phyloP scores from a whole-genome alignment of 2,888 invertebrate species.

The Platycnemis pennipes region DNA sequence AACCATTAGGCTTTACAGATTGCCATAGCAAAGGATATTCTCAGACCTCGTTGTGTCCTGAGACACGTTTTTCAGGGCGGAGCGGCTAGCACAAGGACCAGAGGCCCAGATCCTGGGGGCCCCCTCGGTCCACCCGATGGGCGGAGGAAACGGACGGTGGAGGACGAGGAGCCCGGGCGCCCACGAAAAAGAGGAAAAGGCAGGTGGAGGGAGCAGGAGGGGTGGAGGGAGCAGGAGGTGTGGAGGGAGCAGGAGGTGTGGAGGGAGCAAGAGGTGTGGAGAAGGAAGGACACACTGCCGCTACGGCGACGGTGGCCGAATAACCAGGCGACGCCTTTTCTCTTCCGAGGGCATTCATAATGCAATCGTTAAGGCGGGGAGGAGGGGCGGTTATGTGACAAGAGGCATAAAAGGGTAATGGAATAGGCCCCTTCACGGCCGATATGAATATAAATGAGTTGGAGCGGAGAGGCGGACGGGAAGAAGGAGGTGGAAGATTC shows the following conservation, averaged over 20 bases:
- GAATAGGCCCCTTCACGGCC: conserved; percentile 1
- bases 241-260: background rate
- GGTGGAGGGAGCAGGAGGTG: too few relatives aligned
- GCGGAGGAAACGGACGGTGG: too few relatives aligned
- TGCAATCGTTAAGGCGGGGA: conserved; percentile 39
- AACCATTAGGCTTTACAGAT: too few relatives aligned
- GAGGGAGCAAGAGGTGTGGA: background rate
- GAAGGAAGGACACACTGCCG: background rate
- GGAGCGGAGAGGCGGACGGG: background rate
- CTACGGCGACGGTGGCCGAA: background rate
- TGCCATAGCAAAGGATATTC: too few relatives aligned
- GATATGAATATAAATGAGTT: conserved; percentile 48
- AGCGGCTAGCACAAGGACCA: too few relatives aligned
- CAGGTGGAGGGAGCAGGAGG: background rate
- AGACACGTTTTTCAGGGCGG: too few relatives aligned
- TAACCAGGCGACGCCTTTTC: conserved; percentile 17
- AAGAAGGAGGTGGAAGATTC: background rate
- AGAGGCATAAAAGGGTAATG: background rate
- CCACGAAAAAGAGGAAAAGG: too few relatives aligned
- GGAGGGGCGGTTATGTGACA: conserved; percentile 26
- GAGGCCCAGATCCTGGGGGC: too few relatives aligned
- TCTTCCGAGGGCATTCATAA: conserved; percentile 6
- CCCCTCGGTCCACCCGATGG: too few relatives aligned
- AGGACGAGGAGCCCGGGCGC: too few relatives aligned
- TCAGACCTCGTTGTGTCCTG: too few relatives aligned